Percentiles rank a stretch among this genome's conserved stretches.
Conservation (phyloP, 2,888 invertebrate species). For the Tryphoninae sp. region DNA sequence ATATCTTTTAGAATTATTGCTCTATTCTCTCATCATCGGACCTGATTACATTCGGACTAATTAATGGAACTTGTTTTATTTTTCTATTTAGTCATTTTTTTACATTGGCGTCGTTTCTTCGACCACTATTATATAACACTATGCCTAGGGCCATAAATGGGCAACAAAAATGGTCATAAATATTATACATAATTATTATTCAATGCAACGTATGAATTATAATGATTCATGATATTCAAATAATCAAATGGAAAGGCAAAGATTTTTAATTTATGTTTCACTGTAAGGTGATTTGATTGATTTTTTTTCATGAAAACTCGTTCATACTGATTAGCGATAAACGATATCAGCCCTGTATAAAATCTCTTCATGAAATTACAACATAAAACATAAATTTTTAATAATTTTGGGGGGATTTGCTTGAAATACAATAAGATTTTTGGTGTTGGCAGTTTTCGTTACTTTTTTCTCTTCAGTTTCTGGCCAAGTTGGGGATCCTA, state of each 20-base stretch:
- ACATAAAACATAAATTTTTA: too few species aligned
- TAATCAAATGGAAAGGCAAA: too few species aligned
- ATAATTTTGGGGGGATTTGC: too few species aligned
- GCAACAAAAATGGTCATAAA: background rate
- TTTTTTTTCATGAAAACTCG: too few species aligned
- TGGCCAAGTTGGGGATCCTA: background rate
- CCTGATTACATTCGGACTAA: background rate
- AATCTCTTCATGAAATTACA: too few species aligned
- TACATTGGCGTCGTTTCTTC: background rate
- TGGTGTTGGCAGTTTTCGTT: background rate
- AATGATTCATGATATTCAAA: too few species aligned
- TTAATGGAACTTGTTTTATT: background rate
- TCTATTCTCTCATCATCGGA: constrained; percentile 4
- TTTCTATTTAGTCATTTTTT: constrained; percentile 10
- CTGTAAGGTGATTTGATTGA: too few species aligned
- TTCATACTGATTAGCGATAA: too few species aligned
- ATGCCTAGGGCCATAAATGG: background rate
- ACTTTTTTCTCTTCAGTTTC: background rate
- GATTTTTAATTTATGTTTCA: too few species aligned
- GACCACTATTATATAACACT: background rate
- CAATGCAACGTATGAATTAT: background rate
- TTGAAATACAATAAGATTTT: background rate
- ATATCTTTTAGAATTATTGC: constrained; percentile 13
- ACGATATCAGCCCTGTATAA: too few species aligned
- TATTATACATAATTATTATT: background rate